A percentile compares a stretch with the other conserved stretches of the same genome.
Evolutionary conservation across 2,113 vertebrate genomes (phyloP).

Genomic region (Rhabdomys dilectus): DNA sequence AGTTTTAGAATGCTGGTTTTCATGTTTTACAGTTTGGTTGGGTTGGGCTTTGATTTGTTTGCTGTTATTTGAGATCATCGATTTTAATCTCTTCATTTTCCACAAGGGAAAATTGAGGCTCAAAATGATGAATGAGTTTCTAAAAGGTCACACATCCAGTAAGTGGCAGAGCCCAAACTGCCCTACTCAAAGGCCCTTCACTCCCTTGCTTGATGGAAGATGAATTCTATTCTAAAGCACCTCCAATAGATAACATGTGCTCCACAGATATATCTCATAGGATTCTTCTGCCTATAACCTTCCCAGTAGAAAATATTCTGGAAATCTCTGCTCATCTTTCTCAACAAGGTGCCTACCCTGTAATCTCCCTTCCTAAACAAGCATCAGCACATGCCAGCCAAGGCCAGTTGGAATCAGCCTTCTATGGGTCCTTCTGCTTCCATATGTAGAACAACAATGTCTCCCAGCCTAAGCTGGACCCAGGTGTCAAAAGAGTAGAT

Average conservation of each 20-base stretch:
- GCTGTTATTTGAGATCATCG: conserved; percentile 25
- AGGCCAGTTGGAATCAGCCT: not conserved
- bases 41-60: not conserved
- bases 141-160: conserved; percentile 20
- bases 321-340: conserved; percentile 29
- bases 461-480: not conserved
- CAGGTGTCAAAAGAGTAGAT: conserved; percentile 30
- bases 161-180: not conserved
- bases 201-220: not conserved
- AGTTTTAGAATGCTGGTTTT: not conserved
- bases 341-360: not conserved
- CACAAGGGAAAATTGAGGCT: conserved; percentile 49
- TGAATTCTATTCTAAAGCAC: not conserved
- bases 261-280: not conserved
- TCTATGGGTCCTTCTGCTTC: conserved; percentile 8
- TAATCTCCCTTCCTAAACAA: not conserved
- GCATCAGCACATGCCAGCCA: conserved; percentile 26
- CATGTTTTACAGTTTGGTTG: not conserved
- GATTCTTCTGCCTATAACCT: not conserved
- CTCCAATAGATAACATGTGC: not conserved
- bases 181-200: not conserved
- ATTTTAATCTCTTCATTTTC: conserved; percentile 49
- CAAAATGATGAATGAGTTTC: conserved; percentile 65
- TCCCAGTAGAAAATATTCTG: not conserved
- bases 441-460: not conserved